Conservation (phyloP, 2,113 vertebrate species). For the Grantiella picta region DNA sequence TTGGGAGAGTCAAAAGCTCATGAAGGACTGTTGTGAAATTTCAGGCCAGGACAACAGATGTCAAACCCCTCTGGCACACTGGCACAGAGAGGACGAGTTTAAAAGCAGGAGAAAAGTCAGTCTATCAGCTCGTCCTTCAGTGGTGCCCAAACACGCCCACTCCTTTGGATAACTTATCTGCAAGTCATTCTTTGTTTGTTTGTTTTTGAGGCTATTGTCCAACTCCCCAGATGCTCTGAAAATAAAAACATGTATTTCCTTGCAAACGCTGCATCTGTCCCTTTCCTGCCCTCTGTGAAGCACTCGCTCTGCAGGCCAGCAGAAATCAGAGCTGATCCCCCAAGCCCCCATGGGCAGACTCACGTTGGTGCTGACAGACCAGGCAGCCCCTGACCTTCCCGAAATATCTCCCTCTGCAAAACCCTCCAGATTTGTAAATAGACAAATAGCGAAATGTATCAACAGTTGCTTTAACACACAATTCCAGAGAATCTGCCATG, state of each 20-base stretch:
- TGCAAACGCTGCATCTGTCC: background rate
- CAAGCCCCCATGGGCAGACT: background rate
- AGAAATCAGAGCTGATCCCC: background rate
- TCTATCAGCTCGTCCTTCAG: background rate
- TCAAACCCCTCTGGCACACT: background rate
- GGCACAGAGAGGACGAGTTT: background rate
- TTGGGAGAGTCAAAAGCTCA: background rate
- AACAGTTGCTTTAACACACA: background rate
- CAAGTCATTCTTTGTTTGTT: background rate
- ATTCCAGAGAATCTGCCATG: background rate
- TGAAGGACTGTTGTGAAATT: background rate
- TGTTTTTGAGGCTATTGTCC: conserved; percentile 3
- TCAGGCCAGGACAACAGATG: background rate
- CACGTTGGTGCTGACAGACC: fast-evolving
- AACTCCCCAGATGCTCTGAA: conserved; percentile 11
- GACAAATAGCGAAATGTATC: background rate
- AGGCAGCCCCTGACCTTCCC: background rate
- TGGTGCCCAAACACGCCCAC: background rate
- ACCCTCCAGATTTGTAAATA: background rate
- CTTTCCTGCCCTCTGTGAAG: background rate
- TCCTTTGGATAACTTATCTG: background rate
- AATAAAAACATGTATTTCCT: background rate
- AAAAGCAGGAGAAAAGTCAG: background rate
- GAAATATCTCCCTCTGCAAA: background rate
- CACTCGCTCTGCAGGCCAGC: fast-evolving